Evolutionary conservation across 1,140 invertebrate species (phyloP).

Genomic region (Brachionus calyciflorus): DNA sequence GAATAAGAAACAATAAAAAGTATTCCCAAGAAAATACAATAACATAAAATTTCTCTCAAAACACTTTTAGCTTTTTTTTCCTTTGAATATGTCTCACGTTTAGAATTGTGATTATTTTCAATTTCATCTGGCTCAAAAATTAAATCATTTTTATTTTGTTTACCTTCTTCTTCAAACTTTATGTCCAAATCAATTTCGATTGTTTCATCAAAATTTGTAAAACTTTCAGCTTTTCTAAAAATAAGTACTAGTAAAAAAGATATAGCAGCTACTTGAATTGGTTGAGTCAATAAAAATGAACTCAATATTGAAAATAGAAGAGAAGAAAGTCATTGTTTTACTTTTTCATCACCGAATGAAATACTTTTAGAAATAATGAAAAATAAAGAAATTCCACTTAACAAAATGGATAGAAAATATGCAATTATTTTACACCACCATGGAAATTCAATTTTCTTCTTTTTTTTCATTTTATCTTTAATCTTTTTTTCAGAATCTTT

Average conservation of each 20-base stretch:
- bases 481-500: neutral
- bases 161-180: slow-evolving; percentile 52
- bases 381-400: slow-evolving; percentile 60
- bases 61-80: neutral
- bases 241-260: slow-evolving; percentile 53
- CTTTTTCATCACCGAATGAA: slow-evolving; percentile 64
- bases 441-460: slow-evolving; percentile 57
- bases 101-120: slow-evolving; percentile 25
- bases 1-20: slow-evolving; percentile 22
- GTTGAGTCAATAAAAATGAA: slow-evolving; percentile 65
- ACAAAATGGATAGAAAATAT: slow-evolving; percentile 61
- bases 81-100: slow-evolving; percentile 26
- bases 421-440: slow-evolving; percentile 63
- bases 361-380: slow-evolving; percentile 65
- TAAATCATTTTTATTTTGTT: no score
- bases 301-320: slow-evolving; percentile 64
- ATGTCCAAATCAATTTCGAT: slow-evolving; percentile 49
- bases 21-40: slow-evolving; percentile 1
- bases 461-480: neutral
- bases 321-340: slow-evolving; percentile 65
- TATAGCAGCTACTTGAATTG: slow-evolving; percentile 63
- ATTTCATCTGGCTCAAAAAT: no score
- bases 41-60: slow-evolving; percentile 56
- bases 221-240: slow-evolving; percentile 52
- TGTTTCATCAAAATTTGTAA: slow-evolving; percentile 62